phyloP scores from a whole-genome alignment of 2,113 vertebrate genomes.

The Phalacrocorax aristotelis region DNA sequence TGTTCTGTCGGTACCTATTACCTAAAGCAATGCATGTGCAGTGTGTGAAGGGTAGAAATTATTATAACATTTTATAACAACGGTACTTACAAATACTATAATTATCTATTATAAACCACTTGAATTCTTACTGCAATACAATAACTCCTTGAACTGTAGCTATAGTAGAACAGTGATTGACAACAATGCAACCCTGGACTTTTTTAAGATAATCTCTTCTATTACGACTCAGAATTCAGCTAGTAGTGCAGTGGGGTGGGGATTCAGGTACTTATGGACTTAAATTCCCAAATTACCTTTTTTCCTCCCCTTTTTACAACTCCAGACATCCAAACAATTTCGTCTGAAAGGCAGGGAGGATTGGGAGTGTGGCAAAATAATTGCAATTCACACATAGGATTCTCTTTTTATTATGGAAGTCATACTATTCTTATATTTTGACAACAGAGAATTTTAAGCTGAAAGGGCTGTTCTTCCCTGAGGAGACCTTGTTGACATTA shows the following conservation, averaged over 20 bases:
- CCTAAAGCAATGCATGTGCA: neutral
- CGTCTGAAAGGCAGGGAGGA: neutral
- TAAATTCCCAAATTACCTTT: neutral
- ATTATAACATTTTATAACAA: neutral
- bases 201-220: neutral
- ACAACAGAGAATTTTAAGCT: neutral
- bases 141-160: neutral
- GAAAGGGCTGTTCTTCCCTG: neutral
- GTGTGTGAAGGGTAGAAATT: neutral
- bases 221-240: neutral
- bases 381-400: neutral
- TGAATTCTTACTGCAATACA: neutral
- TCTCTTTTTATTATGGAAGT: neutral
- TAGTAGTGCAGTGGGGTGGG: neutral
- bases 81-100: neutral
- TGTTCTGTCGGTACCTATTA: neutral
- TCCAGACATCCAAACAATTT: neutral
- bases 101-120: neutral
- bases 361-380: neutral
- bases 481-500: neutral
- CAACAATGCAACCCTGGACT: neutral
- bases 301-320: neutral
- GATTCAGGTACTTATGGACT: neutral
- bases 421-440: neutral
- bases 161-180: neutral